Percentiles rank a stretch among this genome's conserved stretches.
Evolutionary conservation across 1,140 invertebrate genomes (phyloP).

Genomic region (Lucilia sericata): DNA sequence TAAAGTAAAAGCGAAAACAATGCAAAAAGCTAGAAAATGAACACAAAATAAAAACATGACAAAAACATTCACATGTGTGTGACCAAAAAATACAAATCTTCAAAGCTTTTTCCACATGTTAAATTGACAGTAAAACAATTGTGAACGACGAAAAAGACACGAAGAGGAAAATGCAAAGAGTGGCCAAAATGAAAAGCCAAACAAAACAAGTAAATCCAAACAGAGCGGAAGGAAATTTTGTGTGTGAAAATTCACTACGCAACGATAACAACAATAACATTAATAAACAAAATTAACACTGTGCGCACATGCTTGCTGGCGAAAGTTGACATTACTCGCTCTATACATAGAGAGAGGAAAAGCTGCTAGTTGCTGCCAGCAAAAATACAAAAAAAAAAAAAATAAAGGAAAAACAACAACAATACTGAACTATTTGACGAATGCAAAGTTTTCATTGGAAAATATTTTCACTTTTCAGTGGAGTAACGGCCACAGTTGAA

Average conservation of each 20-base stretch:
- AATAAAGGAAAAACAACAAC: constrained; percentile 11
- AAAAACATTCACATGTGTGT: constrained; percentile 12
- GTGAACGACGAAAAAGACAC: constrained; percentile 15
- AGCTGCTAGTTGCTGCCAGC: constrained; percentile 22
- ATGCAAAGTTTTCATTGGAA: constrained; percentile 48
- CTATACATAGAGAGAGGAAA: constrained; percentile 34
- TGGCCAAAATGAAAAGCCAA: background rate
- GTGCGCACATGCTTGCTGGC: background rate
- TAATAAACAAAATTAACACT: background rate
- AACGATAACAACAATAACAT: background rate
- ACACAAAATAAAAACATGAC: constrained; percentile 26
- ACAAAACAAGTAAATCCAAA: constrained; percentile 32
- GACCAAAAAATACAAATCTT: background rate
- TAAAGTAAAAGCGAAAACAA: background rate
- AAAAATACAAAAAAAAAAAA: constrained; percentile 31
- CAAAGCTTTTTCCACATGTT: constrained; percentile 33
- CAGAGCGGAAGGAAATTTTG: constrained; percentile 23
- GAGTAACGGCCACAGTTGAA: constrained; percentile 62
- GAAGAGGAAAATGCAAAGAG: constrained; percentile 8
- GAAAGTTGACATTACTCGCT: background rate
- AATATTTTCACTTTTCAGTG: constrained; percentile 52
- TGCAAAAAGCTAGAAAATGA: background rate
- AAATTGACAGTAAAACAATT: constrained; percentile 7
- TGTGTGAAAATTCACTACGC: constrained; percentile 22
- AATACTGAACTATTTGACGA: background rate